Evolutionary conservation across 2,113 vertebrate genomes (phyloP).

Genomic region (Lophotis ruficrista): DNA sequence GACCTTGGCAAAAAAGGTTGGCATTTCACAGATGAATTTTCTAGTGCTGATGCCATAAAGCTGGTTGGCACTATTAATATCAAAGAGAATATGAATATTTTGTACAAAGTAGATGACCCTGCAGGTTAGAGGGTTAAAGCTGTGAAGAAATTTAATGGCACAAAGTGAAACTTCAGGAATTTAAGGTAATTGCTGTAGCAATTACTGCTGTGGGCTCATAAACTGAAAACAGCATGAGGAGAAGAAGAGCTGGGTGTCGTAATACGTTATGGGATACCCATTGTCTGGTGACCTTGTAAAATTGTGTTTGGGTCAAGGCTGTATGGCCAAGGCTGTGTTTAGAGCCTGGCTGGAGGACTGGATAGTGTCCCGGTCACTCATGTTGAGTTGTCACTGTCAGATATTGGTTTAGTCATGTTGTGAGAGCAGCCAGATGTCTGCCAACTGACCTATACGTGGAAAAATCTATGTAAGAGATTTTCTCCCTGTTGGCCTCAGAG

Average conservation of each 20-base stretch:
- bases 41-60: neutral
- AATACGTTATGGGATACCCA: neutral
- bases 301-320: neutral
- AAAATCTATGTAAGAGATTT: neutral
- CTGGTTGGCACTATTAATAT: neutral
- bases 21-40: neutral
- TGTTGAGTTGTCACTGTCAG: neutral
- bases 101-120: neutral
- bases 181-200: neutral
- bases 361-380: neutral
- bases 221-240: neutral
- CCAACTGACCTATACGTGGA: neutral
- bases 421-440: neutral
- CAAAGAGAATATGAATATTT: neutral
- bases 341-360: neutral
- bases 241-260: neutral
- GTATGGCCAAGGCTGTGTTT: neutral
- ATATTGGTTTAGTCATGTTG: neutral
- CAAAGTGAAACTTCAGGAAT: neutral
- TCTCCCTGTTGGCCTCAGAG: neutral
- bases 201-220: neutral
- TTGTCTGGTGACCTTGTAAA: neutral
- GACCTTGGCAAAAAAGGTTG: neutral
- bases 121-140: neutral
- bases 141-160: neutral